A percentile compares a stretch with the other conserved stretches of the same genome.
These are phyloP conservation scores for Meloidogyne floridensis DNA, from an alignment of 1,140 invertebrate species.

Conservation along the genomic window DNA sequence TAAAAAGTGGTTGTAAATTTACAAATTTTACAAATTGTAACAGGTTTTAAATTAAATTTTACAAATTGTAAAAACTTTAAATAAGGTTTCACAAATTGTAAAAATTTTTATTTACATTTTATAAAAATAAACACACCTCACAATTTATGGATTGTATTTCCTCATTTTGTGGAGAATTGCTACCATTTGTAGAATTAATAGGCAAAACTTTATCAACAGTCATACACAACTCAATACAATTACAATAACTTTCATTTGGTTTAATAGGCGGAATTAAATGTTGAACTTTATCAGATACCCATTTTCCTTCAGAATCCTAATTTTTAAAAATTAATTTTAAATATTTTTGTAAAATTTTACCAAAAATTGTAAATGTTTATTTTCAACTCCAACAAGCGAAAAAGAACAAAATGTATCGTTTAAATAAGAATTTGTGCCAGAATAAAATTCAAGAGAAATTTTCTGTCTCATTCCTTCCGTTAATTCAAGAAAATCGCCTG, in stretches of 20 bases:
- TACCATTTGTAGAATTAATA: neutral
- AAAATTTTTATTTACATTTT: too few species aligned
- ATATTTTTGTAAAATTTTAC: slow-evolving; percentile 32
- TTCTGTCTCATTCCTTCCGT: slow-evolving; percentile 49
- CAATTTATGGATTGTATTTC: neutral
- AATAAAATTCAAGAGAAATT: slow-evolving; percentile 36
- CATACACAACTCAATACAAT: slow-evolving; percentile 40
- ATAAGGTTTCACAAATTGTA: too few species aligned
- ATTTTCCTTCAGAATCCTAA: slow-evolving; percentile 40
- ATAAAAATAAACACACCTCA: neutral
- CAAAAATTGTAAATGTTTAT: slow-evolving; percentile 45
- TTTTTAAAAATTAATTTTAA: slow-evolving; percentile 3
- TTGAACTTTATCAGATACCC: slow-evolving; percentile 26
- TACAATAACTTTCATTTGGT: slow-evolving; percentile 22
- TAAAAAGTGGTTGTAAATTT: too few species aligned
- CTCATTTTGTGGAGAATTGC: neutral
- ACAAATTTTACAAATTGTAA: neutral
- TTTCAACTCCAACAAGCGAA: slow-evolving; percentile 21
- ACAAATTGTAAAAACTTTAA: neutral
- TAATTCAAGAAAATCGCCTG: slow-evolving; percentile 1
- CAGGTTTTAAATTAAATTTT: neutral
- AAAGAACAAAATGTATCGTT: slow-evolving; percentile 22
- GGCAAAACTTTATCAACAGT: slow-evolving; percentile 34
- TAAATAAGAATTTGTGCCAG: slow-evolving; percentile 44
- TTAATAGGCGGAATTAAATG: slow-evolving; percentile 24